Base-by-base conservation (phyloP, 2,113 vertebrate species). In the Arizona elegans region DNA sequence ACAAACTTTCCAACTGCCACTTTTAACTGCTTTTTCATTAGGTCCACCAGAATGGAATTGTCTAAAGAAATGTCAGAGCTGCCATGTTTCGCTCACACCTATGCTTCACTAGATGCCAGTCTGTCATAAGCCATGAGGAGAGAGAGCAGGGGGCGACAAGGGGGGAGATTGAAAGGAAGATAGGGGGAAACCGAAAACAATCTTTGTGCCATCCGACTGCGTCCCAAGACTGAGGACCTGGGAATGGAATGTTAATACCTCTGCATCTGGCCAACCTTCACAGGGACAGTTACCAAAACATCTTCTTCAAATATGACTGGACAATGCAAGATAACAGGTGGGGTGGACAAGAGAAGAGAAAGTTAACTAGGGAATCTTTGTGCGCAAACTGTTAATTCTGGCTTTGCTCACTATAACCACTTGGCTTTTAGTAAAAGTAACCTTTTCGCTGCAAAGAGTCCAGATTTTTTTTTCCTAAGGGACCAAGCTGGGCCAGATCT, bases 31-130 rank as follows among this genome's bases (percentile, higher is more conserved):
- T 65, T n/a, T 12, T 65, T 13, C 26, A 65, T n/a, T n/a, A 65
- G 29, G 5, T 65, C 11, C 29, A 93, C 17, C 65, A 58, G 43
- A 91, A 62, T 86, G 15, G 89, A 93, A 88, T 53, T 91, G 94
- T 87, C 93, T 90, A 95, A 95, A 47, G 19, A 58, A 47, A 0
- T 33, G 29, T 70, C 29, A 70, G 29, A 70, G 65, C 29, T 70
- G 29, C 29, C 65, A 70, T 70, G 12, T 5, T 70, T n/a, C 29
- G 3, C 4, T 70, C 12, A 70, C 29, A 70, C 29, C 62, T 13
- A 15, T 70, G 65, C 12, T 70, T 70, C 1, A 2, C 29, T 70
- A 70, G 65, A 33, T 70, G 29, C 13, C 65, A 70, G 5, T 33
- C 29, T 70, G 29, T 7, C 13, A 33, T 33, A 70, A 70, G 29